Evolutionary conservation across 2,888 invertebrate species (phyloP).

Genomic region (Papilio elwesi): DNA sequence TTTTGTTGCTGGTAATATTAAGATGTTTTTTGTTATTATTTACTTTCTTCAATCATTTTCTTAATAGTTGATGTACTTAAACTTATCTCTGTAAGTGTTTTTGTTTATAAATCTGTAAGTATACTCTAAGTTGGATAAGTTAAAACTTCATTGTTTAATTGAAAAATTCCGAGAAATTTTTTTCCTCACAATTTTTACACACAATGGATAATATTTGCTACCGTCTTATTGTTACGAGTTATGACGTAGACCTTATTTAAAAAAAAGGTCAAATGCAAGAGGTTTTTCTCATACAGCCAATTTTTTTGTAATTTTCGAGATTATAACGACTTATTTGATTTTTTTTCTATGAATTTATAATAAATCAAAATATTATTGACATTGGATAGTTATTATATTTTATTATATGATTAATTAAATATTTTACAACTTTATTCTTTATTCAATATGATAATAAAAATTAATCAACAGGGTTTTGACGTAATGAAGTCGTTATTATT

Average conservation of each 20-base stretch:
- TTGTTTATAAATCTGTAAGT: slow-evolving; percentile 11
- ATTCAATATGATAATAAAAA: too few relatives aligned
- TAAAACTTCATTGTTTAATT: background rate
- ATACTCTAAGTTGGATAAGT: background rate
- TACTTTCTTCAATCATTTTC: background rate
- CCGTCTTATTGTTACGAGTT: background rate
- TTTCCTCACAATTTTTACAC: background rate
- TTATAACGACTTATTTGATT: too few relatives aligned
- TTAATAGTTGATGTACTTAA: slow-evolving; percentile 5
- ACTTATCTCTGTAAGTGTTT: background rate
- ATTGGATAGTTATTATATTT: too few relatives aligned
- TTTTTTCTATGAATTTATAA: background rate
- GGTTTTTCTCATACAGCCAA: background rate
- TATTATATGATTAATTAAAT: too few relatives aligned
- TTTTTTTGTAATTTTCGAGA: too few relatives aligned
- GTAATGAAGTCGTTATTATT: too few relatives aligned
- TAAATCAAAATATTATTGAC: too few relatives aligned
- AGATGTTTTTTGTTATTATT: background rate
- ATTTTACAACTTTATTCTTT: too few relatives aligned
- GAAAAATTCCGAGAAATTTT: too few relatives aligned
- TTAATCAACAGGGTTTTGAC: too few relatives aligned
- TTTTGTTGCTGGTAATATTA: too few relatives aligned
- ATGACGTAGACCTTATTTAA: background rate
- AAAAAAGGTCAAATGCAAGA: slow-evolving; percentile 1
- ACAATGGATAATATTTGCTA: background rate